Evolutionary conservation across 1,140 invertebrate species (phyloP), one percentile per base, ranked within the genome.

Genomic region (Euura lappo): DNA sequence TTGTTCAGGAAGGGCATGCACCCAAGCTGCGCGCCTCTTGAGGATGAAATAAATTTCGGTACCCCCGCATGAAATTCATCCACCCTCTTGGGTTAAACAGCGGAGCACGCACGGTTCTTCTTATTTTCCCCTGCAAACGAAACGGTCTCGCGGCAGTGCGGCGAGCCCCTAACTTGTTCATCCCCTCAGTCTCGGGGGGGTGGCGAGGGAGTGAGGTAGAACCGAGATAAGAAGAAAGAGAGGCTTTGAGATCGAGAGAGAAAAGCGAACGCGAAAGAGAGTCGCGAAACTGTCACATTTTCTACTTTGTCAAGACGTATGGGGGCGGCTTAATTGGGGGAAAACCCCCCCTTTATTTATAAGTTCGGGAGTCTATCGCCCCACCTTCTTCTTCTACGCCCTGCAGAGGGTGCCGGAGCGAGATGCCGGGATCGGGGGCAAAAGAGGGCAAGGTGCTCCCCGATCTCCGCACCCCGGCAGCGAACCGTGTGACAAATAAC

Each of bases 241-340:
- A 71, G 46, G 13, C 69, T 44, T 45, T 11, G 65, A 72, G 67
- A 11, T 43, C 44, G 60, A 71, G 47, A 44, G n/a, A 73, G 68
- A 65, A 60, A 51, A 71, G 46, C 10, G 43, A 71, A 71, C 45
- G 72, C 72, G 73, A 66, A 74, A 70, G 71, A 79, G 79, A 76
- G 79, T 76, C 73, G 76, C 74, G 51, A 65, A 68, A 67, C 71
- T 81, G 84, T 87, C 82, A 81, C 85, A 85, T 85, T 87, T 86
- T 87, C 82, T 85, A 85, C 83, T 86, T 86, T 82, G 75, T 78
- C 75, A 79, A 85, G 82, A 85, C 80, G 79, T 86, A 86, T 78
- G 82, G 83, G 82, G 80, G 77, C 76, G 74, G 83, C 81, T 87
- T 87, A 88, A 88, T 87, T 86, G 83, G 80, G 78, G 71, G 75